Evolutionary conservation across 2,888 invertebrate species (phyloP).

Genomic region (Buathra laborator): DNA sequence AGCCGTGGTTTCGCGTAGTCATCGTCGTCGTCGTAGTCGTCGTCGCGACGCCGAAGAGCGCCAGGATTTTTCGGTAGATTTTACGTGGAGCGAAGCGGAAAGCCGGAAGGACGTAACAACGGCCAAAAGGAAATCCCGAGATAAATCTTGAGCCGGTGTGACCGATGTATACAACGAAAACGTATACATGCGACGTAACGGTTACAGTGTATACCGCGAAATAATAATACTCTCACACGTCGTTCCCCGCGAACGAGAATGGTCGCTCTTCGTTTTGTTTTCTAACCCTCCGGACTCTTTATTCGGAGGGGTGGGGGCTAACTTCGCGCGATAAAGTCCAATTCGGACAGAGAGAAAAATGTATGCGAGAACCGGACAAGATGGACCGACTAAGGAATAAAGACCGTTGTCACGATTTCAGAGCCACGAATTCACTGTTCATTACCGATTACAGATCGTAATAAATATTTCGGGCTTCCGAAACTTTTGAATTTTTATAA

Average conservation of each 20-base stretch:
- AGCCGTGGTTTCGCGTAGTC: conserved; percentile 16
- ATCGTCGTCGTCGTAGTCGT: conserved; percentile 39
- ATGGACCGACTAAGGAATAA: no score
- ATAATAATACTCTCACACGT: conserved; percentile 51
- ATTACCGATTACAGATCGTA: no score
- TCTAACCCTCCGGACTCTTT: conserved; percentile 26
- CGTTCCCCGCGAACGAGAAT: conserved; percentile 11
- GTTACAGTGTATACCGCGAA: conserved; percentile 35
- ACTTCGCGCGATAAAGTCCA: conserved; percentile 55
- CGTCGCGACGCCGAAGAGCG: conserved; percentile 33
- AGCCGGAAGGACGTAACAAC: conserved; percentile 68
- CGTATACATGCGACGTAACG: conserved; percentile 34
- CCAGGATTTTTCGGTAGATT: conserved; percentile 66
- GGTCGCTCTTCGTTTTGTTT: conserved; percentile 9
- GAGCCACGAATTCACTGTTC: background rate
- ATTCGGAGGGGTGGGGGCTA: conserved; percentile 4
- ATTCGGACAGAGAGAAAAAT: conserved; percentile 56
- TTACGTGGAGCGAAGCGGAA: conserved; percentile 65
- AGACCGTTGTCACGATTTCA: no score
- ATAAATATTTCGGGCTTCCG: no score
- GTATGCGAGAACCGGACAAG: conserved; percentile 51
- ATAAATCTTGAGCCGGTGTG: conserved; percentile 63
- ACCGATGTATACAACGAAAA: conserved; percentile 31
- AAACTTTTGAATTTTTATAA: no score
- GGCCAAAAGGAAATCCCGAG: conserved; percentile 68